phyloP scores from a whole-genome alignment of 2,888 invertebrate species.

The Heliconius sara region DNA sequence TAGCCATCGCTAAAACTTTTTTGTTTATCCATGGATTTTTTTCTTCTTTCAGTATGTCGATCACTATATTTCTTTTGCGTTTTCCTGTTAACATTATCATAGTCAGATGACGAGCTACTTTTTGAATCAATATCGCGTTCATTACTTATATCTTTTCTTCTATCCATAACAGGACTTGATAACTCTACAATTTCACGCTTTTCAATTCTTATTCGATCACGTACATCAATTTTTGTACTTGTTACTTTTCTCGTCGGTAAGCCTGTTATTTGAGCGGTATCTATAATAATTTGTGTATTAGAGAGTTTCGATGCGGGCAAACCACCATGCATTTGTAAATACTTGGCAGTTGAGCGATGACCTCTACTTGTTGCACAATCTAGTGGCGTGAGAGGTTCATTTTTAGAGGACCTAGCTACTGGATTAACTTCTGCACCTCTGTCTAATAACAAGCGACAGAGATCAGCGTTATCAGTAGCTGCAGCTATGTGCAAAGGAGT shows the following conservation, averaged over 20 bases:
- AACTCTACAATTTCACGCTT: slow-evolving; percentile 80
- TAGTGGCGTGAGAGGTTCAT: slow-evolving; percentile 93
- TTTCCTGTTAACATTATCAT: slow-evolving; percentile 63
- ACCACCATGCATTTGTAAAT: slow-evolving; percentile 95
- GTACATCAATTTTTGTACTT: slow-evolving; percentile 80
- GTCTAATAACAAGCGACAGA: slow-evolving; percentile 94
- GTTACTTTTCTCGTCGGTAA: slow-evolving; percentile 78
- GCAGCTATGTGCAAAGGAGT: slow-evolving; percentile 97
- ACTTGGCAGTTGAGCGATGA: slow-evolving; percentile 95
- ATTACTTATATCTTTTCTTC: slow-evolving; percentile 57
- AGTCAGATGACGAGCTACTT: slow-evolving; percentile 77
- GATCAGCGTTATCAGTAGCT: slow-evolving; percentile 95
- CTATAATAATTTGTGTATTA: slow-evolving; percentile 76
- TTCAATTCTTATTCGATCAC: slow-evolving; percentile 79
- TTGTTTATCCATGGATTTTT: slow-evolving; percentile 67
- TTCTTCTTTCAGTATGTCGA: slow-evolving; percentile 67
- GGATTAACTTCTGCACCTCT: slow-evolving; percentile 93
- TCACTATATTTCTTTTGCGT: slow-evolving; percentile 61
- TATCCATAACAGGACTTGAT: slow-evolving; percentile 71
- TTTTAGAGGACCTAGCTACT: slow-evolving; percentile 91
- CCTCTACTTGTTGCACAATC: slow-evolving; percentile 95
- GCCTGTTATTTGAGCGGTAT: slow-evolving; percentile 73
- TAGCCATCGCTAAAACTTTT: slow-evolving; percentile 82
- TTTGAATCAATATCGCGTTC: slow-evolving; percentile 69
- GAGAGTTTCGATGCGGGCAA: slow-evolving; percentile 89